These are phyloP conservation scores for Bombus fervidus DNA, from an alignment of 1,140 invertebrate genomes.

Conservation along the genomic window DNA sequence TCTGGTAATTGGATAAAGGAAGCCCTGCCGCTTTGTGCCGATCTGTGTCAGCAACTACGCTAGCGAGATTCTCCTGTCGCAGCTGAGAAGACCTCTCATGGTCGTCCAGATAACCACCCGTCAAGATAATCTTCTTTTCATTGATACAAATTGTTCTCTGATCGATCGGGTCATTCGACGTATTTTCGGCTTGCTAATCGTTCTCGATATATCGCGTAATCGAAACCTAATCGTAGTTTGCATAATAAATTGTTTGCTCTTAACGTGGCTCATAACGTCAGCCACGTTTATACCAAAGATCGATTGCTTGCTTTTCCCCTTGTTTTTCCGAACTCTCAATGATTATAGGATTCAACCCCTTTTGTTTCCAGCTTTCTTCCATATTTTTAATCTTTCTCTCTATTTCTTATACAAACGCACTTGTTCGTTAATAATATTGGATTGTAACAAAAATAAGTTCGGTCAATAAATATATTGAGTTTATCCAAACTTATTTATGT, in stretches of 20 bases:
- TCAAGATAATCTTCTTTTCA: conserved; percentile 32
- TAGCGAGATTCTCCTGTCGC: conserved; percentile 28
- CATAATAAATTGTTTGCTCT: conserved; percentile 37
- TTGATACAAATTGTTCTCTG: conserved; percentile 37
- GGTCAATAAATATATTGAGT: too few relatives aligned
- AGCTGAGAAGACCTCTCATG: conserved; percentile 46
- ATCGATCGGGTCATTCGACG: neutral
- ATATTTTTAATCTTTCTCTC: neutral
- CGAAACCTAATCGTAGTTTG: neutral
- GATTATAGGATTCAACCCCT: too few relatives aligned
- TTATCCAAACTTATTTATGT: too few relatives aligned
- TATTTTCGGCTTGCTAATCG: neutral
- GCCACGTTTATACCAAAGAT: neutral
- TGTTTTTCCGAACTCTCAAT: neutral
- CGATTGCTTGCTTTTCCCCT: neutral
- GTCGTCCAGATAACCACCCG: conserved; percentile 11
- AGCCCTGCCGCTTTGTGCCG: conserved; percentile 64
- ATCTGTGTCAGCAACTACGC: conserved; percentile 68
- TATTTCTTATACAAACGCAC: too few relatives aligned
- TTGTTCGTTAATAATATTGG: neutral
- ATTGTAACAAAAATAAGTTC: too few relatives aligned
- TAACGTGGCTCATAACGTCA: neutral
- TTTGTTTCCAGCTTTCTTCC: neutral
- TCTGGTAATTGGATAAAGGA: conserved; percentile 77
- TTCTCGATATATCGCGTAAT: neutral